phyloP scores from a whole-genome alignment of 2,797 vertebrate species.

The Cyclura pinguis region DNA sequence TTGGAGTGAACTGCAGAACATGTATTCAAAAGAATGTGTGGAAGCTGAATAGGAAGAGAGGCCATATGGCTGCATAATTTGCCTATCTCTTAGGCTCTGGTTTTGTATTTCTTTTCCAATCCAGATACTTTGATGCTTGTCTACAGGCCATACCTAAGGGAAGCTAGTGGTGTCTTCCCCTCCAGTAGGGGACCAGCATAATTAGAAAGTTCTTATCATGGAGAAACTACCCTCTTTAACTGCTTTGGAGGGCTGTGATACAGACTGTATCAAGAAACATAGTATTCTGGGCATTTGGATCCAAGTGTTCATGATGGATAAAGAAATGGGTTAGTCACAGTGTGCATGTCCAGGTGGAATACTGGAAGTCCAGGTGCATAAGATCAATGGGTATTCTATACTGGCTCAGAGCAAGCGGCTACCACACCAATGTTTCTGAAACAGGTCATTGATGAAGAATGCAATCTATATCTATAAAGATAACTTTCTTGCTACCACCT shows the following conservation, averaged over 20 bases:
- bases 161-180: background rate
- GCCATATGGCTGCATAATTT: background rate
- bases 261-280: background rate
- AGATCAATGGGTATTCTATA: background rate
- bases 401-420: background rate
- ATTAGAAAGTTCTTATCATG: background rate
- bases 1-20: background rate
- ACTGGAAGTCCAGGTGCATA: background rate
- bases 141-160: background rate
- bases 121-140: background rate
- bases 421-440: rapidly evolving
- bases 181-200: slow-evolving; percentile 21
- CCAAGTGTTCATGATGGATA: background rate
- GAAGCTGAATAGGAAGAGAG: background rate
- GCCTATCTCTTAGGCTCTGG: background rate
- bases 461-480: background rate
- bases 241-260: slow-evolving; percentile 6
- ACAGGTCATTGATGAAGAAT: background rate
- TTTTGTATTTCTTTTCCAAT: background rate
- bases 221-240: rapidly evolving
- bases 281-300: slow-evolving; percentile 11
- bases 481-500: background rate
- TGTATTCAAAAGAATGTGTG: background rate
- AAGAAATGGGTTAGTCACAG: slow-evolving; percentile 11
- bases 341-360: background rate